Evolutionary conservation across 2,888 invertebrate genomes (phyloP), one percentile per base, ranked within the genome.

Genomic region (Hemithea aestivaria): DNA sequence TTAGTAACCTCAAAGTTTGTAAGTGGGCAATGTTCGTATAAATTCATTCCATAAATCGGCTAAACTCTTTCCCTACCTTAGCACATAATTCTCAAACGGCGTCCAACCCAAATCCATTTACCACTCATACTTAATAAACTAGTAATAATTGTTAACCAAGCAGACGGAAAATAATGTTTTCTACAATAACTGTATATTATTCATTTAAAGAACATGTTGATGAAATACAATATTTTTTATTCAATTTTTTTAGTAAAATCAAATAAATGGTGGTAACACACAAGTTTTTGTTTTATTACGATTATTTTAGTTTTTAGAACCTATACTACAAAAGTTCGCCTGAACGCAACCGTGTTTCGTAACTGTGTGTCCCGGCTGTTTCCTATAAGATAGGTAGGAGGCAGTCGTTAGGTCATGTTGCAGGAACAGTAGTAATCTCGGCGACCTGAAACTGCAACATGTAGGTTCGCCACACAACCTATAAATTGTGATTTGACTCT

Each of bases 201-300:
- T 81, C 78, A 77, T 81, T 82, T 79, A 79, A 78, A 82, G 69
- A 80, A 80, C 75, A 75, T 80, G 83, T 83, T 84, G 81, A 79
- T 74, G 73, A 80, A 84, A 84, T 80, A 85, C 79, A 79, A 85
- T 87, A 87, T 87, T 87, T 87, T 87, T 84, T 87, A 87, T 87
- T 85, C 85, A 83, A 85, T 82, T 85, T 87, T 87, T 85, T 77
- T 85, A 87, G 82, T 73, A 85, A 85, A 87, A 84, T 74, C 62
- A 63, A 85, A 80, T 84, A 85, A 85, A 85, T 73, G 67, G 85
- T 85, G 85, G 82, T 66, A 73, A 85, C 85, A 85, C 80, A 63
- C 72, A 44, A 21, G 33, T 30, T 22, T 56, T 42, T 59, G 58
- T 77, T 74, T 73, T 38, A 53, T 60, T 62, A 35, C n/a, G n/a